These are phyloP conservation scores for Leptocoma aspasia DNA, from an alignment of 2,113 vertebrate species.

Conservation along the genomic window DNA sequence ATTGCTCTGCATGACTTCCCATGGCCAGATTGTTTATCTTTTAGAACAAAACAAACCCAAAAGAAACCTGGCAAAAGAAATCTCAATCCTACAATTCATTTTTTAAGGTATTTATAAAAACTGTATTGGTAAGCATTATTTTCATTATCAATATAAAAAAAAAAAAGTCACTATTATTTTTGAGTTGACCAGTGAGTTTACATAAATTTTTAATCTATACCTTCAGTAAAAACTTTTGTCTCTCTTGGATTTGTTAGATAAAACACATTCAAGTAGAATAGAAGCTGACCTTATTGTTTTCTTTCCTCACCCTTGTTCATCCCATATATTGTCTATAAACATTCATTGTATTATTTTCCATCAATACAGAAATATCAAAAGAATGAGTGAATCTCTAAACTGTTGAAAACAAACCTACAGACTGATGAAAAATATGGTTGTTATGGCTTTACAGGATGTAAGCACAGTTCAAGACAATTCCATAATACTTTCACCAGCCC, in stretches of 20 bases:
- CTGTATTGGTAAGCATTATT: background rate
- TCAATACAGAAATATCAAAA: background rate
- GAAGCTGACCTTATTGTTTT: background rate
- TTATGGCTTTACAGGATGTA: background rate
- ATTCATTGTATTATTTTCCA: background rate
- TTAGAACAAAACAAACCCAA: background rate
- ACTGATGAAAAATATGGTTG: background rate
- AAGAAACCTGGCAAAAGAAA: background rate
- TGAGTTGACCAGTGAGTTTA: background rate
- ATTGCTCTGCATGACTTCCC: background rate
- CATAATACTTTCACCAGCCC: background rate
- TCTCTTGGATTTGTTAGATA: background rate
- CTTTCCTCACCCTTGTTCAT: background rate
- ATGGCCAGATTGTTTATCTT: background rate
- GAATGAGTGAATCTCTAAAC: background rate
- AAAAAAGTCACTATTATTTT: background rate
- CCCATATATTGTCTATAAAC: background rate
- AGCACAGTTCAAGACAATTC: background rate
- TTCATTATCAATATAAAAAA: background rate
- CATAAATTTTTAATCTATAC: background rate
- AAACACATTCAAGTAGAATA: background rate
- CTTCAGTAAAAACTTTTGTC: background rate
- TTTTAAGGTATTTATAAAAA: background rate
- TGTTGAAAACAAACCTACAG: background rate
- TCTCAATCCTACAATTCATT: background rate